Percentiles rank a stretch among this genome's conserved stretches.
These are phyloP conservation scores for Gallinago paraguaiae DNA, from an alignment of 2,113 vertebrate species.

Conservation along the genomic window DNA sequence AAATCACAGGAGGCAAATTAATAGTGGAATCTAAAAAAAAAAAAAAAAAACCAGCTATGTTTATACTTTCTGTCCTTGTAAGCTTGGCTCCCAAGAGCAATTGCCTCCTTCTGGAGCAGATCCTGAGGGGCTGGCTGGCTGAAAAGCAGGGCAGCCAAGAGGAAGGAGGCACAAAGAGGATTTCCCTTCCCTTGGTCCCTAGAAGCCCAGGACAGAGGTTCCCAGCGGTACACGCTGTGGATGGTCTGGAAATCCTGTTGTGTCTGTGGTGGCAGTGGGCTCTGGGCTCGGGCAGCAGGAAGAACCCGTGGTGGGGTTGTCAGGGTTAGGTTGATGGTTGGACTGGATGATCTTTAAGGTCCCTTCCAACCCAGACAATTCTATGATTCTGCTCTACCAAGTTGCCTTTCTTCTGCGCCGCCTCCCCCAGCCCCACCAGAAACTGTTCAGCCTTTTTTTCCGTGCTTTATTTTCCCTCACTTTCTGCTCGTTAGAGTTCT, in stretches of 20 bases:
- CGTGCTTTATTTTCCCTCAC: not conserved
- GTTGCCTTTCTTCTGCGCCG: not conserved
- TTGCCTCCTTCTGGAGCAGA: not conserved
- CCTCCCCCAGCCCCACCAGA: not conserved
- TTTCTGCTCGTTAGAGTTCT: not conserved
- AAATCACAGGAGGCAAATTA: too few species aligned
- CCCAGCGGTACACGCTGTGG: accelerated
- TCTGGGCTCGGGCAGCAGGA: not conserved
- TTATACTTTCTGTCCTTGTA: too few species aligned
- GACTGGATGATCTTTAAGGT: too few species aligned
- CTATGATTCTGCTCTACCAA: not conserved
- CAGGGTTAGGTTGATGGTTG: too few species aligned
- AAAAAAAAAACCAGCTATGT: too few species aligned
- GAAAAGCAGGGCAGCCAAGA: not conserved
- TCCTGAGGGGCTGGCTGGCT: not conserved
- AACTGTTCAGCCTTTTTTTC: not conserved
- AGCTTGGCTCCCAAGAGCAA: not conserved
- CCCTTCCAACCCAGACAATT: too few species aligned
- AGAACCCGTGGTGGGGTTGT: not conserved
- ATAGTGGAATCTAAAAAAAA: too few species aligned
- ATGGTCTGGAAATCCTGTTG: not conserved
- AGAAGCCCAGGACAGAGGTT: not conserved
- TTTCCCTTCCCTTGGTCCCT: not conserved
- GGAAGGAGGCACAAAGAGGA: not conserved
- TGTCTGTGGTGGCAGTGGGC: not conserved